These are phyloP conservation scores for Apostichopus parvimensis DNA, from an alignment of 35 echinoderm and acorn worm species.

Conservation along the genomic window DNA sequence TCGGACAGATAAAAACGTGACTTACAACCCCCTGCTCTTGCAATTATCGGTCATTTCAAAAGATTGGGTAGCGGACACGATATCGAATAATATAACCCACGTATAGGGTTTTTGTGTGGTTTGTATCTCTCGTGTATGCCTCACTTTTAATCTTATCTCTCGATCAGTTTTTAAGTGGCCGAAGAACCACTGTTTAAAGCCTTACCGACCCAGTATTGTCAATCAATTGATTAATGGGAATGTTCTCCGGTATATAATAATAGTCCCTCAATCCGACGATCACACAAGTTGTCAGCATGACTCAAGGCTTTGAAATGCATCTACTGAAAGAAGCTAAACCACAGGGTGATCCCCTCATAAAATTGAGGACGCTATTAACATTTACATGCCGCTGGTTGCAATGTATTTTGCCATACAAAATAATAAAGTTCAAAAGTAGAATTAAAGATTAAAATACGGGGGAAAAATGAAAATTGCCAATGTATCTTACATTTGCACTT, in stretches of 20 bases:
- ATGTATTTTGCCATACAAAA: too few relatives aligned
- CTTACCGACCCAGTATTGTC: slow-evolving; percentile 16
- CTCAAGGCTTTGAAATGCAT: not conserved
- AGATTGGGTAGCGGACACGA: too few relatives aligned
- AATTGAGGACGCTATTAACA: not conserved
- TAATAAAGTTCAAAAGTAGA: too few relatives aligned
- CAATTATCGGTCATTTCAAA: too few relatives aligned
- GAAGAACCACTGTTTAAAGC: not conserved
- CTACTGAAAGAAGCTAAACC: not conserved
- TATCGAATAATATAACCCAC: too few relatives aligned
- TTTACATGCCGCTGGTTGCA: too few relatives aligned
- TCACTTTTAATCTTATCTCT: not conserved
- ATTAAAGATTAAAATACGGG: too few relatives aligned
- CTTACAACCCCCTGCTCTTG: too few relatives aligned
- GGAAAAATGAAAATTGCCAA: too few relatives aligned
- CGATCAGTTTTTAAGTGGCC: slow-evolving; percentile 20
- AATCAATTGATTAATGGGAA: slow-evolving; percentile 29
- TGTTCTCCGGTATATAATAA: not conserved
- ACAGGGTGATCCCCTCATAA: not conserved
- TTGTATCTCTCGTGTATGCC: not conserved
- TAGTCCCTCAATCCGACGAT: not conserved
- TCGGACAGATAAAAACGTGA: too few relatives aligned
- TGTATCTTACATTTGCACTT: too few relatives aligned
- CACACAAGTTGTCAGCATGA: slow-evolving; percentile 30
- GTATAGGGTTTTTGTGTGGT: too few relatives aligned